Evolutionary conservation across 2,797 vertebrate species (phyloP).

Genomic region (Enteromius unitaeniatus): DNA sequence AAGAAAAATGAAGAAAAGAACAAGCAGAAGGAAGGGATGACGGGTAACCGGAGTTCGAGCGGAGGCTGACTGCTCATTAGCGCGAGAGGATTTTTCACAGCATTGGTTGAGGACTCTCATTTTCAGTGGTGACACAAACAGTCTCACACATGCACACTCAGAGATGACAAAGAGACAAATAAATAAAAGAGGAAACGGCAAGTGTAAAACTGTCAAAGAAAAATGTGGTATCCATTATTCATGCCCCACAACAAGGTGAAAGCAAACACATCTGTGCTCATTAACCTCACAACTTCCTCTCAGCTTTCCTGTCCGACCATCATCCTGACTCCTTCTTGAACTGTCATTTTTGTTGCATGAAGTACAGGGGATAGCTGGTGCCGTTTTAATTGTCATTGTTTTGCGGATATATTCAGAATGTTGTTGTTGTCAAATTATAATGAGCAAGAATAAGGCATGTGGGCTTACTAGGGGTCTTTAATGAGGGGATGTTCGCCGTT

Average conservation of each 20-base stretch:
- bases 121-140: constrained; percentile 6
- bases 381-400: constrained; percentile 32
- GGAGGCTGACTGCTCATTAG: constrained; percentile 30
- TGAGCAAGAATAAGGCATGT: not conserved
- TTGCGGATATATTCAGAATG: not conserved
- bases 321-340: not conserved
- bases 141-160: not conserved
- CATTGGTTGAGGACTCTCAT: constrained; percentile 19
- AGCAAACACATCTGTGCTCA: constrained; percentile 20
- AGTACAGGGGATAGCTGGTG: not conserved
- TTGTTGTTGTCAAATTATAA: constrained; percentile 29
- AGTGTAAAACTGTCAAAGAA: not conserved
- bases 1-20: not conserved
- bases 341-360: not conserved
- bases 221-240: constrained; percentile 34
- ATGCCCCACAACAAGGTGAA: constrained; percentile 8
- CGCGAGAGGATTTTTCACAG: not conserved
- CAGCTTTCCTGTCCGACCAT: not conserved
- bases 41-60: not conserved
- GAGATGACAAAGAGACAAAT: constrained; percentile 25
- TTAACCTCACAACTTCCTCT: constrained; percentile 28
- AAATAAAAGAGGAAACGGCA: constrained; percentile 8
- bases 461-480: constrained; percentile 18
- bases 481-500: constrained; percentile 10
- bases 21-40: not conserved